Percentiles rank a stretch among this genome's conserved stretches.
These are phyloP conservation scores for Diachasmimorpha longicaudata DNA, from an alignment of 1,140 invertebrate genomes.

Conservation along the genomic window DNA sequence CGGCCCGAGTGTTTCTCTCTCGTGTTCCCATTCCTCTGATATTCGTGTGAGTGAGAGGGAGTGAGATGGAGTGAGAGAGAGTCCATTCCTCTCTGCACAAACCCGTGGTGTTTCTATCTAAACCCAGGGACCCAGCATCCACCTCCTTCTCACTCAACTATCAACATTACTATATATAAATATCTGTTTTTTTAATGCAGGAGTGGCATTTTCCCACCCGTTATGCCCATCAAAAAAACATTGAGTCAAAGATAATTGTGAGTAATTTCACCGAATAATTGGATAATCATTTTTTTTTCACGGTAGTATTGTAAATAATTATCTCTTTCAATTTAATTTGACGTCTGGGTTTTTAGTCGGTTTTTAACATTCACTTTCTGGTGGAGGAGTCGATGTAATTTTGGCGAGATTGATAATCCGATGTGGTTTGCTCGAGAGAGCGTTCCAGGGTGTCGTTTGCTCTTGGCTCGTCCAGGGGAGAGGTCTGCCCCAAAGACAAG, in stretches of 20 bases:
- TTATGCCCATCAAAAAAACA: neutral
- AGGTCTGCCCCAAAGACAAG: no score
- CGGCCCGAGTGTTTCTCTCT: conserved; percentile 43
- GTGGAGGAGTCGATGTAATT: no score
- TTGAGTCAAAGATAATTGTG: neutral
- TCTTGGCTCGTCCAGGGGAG: no score
- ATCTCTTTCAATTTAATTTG: no score
- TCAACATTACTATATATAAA: conserved; percentile 16
- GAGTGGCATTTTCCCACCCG: neutral
- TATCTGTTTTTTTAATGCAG: neutral
- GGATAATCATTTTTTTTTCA: neutral
- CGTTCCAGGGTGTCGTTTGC: no score
- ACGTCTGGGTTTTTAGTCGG: no score
- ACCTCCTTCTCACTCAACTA: conserved; percentile 21
- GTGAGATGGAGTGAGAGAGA: conserved; percentile 32
- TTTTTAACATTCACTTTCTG: no score
- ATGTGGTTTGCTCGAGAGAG: no score
- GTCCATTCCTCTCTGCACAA: conserved; percentile 22
- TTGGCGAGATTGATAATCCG: no score
- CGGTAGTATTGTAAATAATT: no score
- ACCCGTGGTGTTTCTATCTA: conserved; percentile 16
- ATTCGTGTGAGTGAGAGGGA: conserved; percentile 42
- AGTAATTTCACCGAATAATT: neutral
- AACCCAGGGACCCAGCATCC: neutral
- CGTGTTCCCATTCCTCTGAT: conserved; percentile 7